A percentile compares a stretch with the other conserved stretches of the same genome.
These are phyloP conservation scores for Allochrocebus solatus DNA, from an alignment of 2,797 vertebrate species.

Conservation along the genomic window DNA sequence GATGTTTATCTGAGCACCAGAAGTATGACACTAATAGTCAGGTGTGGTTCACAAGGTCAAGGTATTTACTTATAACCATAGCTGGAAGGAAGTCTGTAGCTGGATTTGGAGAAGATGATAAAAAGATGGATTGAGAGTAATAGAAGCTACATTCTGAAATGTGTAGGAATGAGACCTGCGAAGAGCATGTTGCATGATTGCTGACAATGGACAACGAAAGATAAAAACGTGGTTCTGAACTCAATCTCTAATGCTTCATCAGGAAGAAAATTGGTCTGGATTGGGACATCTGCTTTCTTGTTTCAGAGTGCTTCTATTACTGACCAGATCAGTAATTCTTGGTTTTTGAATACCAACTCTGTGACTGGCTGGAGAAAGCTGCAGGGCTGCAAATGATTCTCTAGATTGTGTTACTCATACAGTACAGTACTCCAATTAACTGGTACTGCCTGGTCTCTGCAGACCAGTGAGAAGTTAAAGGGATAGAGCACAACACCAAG, in stretches of 20 bases:
- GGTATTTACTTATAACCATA: background rate
- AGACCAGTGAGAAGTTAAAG: background rate
- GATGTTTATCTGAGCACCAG: background rate
- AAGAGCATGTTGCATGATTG: background rate
- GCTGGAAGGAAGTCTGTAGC: background rate
- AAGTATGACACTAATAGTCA: background rate
- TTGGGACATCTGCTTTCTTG: background rate
- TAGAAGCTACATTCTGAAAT: background rate
- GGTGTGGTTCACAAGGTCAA: background rate
- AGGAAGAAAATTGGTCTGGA: background rate
- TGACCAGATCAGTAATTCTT: background rate
- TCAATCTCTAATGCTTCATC: background rate
- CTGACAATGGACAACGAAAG: background rate
- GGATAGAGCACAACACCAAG: background rate
- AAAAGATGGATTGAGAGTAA: background rate
- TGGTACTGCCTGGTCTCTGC: background rate
- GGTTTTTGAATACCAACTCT: background rate
- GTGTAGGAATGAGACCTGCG: background rate
- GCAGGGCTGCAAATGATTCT: background rate
- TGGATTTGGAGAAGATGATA: background rate
- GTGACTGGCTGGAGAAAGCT: background rate
- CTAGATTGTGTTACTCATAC: background rate
- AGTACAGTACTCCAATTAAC: background rate
- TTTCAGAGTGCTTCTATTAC: background rate
- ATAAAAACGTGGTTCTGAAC: background rate